phyloP scores from a whole-genome alignment of 1,140 invertebrate species.

The Nymphalis io region DNA sequence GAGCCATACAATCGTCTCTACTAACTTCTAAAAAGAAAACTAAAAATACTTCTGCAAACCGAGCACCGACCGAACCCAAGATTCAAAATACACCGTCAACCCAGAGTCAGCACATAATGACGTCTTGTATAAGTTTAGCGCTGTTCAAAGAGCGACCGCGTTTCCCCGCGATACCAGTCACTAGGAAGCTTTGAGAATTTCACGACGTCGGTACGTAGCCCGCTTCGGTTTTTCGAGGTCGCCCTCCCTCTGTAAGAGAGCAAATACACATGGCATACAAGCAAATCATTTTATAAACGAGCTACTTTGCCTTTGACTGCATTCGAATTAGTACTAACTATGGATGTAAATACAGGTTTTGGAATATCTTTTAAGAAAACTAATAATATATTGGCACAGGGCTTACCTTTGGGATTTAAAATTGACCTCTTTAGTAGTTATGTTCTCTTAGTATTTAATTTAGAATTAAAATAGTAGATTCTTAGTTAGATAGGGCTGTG shows the following conservation, averaged over 20 bases:
- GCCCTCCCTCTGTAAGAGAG: conserved; percentile 57
- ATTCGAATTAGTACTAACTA: too few relatives aligned
- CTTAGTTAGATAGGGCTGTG: too few relatives aligned
- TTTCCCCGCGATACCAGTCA: conserved; percentile 58
- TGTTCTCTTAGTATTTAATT: too few relatives aligned
- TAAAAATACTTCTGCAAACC: background rate
- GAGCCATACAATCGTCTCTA: background rate
- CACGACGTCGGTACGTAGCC: conserved; percentile 63
- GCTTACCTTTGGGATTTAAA: too few relatives aligned
- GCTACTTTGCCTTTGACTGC: background rate
- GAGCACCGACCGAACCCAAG: background rate
- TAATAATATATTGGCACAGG: too few relatives aligned
- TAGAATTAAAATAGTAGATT: too few relatives aligned
- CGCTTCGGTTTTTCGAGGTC: conserved; percentile 72
- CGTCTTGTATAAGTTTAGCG: conserved; percentile 59
- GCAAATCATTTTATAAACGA: background rate
- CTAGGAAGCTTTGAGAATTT: conserved; percentile 76
- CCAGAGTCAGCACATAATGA: conserved; percentile 31
- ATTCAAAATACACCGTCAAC: conserved; percentile 3
- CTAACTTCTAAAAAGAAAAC: background rate
- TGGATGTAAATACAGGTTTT: too few relatives aligned
- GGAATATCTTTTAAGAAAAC: too few relatives aligned
- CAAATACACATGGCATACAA: conserved; percentile 31
- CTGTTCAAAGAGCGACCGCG: conserved; percentile 68
- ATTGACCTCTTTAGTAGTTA: too few relatives aligned